These are phyloP conservation scores for Notechis scutatus DNA, from an alignment of 2,113 vertebrate genomes.

Conservation along the genomic window DNA sequence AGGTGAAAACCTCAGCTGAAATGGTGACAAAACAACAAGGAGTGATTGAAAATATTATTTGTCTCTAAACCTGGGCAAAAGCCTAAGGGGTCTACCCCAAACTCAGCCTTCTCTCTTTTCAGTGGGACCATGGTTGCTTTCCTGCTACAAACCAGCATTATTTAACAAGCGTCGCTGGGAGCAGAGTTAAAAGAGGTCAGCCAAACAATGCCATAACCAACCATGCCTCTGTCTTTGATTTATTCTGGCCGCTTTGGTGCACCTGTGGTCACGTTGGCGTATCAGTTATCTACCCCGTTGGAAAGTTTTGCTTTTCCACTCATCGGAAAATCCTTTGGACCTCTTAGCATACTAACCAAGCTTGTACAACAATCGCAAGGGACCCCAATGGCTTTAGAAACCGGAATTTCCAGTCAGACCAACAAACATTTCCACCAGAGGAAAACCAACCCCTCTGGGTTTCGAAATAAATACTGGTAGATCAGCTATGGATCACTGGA, in stretches of 20 bases:
- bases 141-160: neutral
- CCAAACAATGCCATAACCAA: neutral
- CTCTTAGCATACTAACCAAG: neutral
- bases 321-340: neutral
- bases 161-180: neutral
- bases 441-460: too few species aligned
- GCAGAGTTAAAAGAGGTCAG: neutral
- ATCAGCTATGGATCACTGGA: neutral
- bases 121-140: neutral
- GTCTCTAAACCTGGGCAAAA: neutral
- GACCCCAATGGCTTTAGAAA: neutral
- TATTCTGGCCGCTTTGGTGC: neutral
- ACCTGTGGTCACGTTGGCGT: neutral
- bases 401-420: neutral
- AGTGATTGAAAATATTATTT: neutral
- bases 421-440: neutral
- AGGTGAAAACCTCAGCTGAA: neutral
- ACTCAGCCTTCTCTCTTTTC: neutral
- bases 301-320: neutral
- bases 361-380: neutral
- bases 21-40: neutral
- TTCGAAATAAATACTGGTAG: neutral
- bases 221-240: neutral
- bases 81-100: neutral
- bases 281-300: neutral